Evolutionary conservation across 2,888 invertebrate genomes (phyloP).

Genomic region (Saturnia japonica): DNA sequence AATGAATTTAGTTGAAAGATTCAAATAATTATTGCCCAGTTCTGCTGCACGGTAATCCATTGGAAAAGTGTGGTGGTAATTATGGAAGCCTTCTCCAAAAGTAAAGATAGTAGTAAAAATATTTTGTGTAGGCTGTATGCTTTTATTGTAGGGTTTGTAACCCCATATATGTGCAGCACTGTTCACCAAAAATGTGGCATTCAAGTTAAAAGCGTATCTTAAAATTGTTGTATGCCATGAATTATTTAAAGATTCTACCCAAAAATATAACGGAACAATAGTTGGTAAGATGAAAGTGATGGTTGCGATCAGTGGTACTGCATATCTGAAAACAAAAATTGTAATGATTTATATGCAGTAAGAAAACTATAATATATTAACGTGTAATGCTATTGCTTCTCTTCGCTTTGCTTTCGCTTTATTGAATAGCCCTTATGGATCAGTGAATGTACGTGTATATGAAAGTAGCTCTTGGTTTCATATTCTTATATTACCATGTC

Average conservation of each 20-base stretch:
- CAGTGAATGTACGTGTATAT: too few relatives aligned
- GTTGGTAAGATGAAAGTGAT: background rate
- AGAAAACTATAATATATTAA: too few relatives aligned
- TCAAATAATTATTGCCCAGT: slow-evolving; percentile 51
- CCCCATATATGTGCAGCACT: slow-evolving; percentile 23
- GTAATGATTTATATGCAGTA: background rate
- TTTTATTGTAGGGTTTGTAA: slow-evolving; percentile 68
- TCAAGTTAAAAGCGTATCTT: background rate
- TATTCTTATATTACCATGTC: too few relatives aligned
- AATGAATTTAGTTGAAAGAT: slow-evolving; percentile 50
- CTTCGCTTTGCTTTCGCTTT: too few relatives aligned
- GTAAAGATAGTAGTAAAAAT: slow-evolving; percentile 34
- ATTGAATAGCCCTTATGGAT: too few relatives aligned
- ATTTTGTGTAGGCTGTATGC: slow-evolving; percentile 46
- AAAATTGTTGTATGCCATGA: slow-evolving; percentile 6
- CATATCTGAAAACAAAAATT: background rate
- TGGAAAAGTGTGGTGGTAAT: slow-evolving; percentile 57
- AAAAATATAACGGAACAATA: background rate
- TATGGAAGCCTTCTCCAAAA: slow-evolving; percentile 59
- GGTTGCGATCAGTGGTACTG: background rate
- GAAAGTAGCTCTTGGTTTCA: too few relatives aligned
- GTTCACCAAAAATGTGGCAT: background rate
- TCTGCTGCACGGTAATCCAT: slow-evolving; percentile 53
- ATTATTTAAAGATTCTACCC: background rate
- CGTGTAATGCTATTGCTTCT: too few relatives aligned